These are phyloP conservation scores for Caenorhabditis angaria DNA, from an alignment of 2,888 invertebrate genomes.

Conservation along the genomic window DNA sequence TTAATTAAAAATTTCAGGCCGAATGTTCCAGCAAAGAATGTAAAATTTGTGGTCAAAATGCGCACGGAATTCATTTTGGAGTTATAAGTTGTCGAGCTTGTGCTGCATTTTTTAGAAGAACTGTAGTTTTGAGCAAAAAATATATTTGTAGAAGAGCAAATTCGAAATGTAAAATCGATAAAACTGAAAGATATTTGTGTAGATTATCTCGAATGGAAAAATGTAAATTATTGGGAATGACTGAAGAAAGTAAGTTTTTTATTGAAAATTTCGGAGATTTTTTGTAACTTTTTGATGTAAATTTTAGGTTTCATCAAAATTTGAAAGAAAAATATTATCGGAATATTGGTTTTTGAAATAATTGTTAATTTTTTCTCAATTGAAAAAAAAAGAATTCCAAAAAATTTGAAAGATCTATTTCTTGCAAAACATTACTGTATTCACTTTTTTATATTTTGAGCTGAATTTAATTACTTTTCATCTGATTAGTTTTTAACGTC, in stretches of 20 bases:
- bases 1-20: background rate
- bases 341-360: background rate
- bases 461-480: too few relatives aligned
- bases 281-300: background rate
- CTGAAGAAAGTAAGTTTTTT: conserved; percentile 38
- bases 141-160: conserved; percentile 41
- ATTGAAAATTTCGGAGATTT: too few relatives aligned
- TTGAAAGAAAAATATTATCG: background rate
- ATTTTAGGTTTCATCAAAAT: background rate
- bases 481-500: too few relatives aligned
- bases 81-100: conserved; percentile 51
- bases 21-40: conserved; percentile 9
- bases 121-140: conserved; percentile 39
- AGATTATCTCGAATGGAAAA: conserved; percentile 46
- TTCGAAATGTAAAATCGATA: conserved; percentile 36
- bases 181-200: conserved; percentile 41
- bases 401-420: background rate
- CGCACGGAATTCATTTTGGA: conserved; percentile 51
- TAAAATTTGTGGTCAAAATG: conserved; percentile 28
- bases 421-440: background rate
- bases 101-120: conserved; percentile 31
- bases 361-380: background rate
- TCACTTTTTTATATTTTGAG: too few relatives aligned
- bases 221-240: conserved; percentile 48
- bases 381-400: background rate